phyloP scores from a whole-genome alignment of 2,888 invertebrate genomes.

The Diarsia rubi region DNA sequence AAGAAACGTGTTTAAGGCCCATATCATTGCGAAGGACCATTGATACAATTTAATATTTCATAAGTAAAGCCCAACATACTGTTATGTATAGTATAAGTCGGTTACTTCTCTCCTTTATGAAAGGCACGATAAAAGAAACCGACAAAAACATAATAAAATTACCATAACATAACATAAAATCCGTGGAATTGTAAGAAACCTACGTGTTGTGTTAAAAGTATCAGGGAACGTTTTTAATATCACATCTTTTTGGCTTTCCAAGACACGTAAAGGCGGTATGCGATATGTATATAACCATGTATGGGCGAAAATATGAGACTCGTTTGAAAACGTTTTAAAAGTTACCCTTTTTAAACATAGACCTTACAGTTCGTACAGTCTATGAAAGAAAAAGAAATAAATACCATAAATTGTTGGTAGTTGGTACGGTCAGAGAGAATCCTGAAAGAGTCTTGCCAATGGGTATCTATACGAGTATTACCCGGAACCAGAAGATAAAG shows the following conservation, averaged over 20 bases:
- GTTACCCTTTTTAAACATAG: background rate
- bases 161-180: constrained; percentile 71
- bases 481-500: background rate
- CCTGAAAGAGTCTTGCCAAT: background rate
- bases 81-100: constrained; percentile 45
- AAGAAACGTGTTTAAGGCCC: constrained; percentile 3
- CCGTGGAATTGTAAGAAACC: constrained; percentile 43
- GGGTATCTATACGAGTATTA: background rate
- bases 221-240: constrained; percentile 45
- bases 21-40: constrained; percentile 6
- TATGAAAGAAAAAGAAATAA: background rate
- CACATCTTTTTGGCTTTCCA: constrained; percentile 29
- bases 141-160: constrained; percentile 72
- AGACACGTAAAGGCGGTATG: constrained; percentile 37
- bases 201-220: constrained; percentile 42
- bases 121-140: constrained; percentile 62
- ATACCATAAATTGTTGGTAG: background rate
- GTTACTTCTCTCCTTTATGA: constrained; percentile 60
- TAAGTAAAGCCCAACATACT: constrained; percentile 39
- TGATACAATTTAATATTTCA: constrained; percentile 45
- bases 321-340: background rate
- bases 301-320: background rate
- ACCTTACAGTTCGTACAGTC: background rate
- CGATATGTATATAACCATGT: background rate
- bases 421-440: background rate